Percentiles rank a stretch among this genome's conserved stretches.
Conservation (phyloP, 2,888 invertebrate genomes). For the Creontiades dilutus region DNA sequence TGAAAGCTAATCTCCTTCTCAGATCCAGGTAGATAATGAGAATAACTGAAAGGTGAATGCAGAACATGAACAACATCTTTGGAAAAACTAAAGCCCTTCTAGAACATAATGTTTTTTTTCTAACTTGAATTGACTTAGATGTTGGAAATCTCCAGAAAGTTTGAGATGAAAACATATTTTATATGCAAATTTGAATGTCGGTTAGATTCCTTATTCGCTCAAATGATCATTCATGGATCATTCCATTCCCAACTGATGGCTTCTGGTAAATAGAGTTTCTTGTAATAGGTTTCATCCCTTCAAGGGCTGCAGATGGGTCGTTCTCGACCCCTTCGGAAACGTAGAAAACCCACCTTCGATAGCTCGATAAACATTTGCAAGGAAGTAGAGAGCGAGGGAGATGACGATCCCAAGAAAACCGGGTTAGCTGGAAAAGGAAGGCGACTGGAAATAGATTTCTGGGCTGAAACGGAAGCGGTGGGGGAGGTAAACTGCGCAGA, state of each 20-base stretch:
- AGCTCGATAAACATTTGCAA: conserved; percentile 20
- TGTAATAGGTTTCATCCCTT: not conserved
- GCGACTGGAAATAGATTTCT: not conserved
- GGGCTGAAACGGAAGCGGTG: not conserved
- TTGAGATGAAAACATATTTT: too few relatives aligned
- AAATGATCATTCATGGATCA: too few relatives aligned
- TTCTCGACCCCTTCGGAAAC: not conserved
- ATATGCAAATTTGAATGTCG: too few relatives aligned
- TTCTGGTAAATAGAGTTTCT: not conserved
- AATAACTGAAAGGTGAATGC: too few relatives aligned
- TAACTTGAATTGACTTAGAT: too few relatives aligned
- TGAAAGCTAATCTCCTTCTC: too few relatives aligned
- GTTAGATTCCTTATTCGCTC: too few relatives aligned
- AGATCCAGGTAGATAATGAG: too few relatives aligned
- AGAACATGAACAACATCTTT: too few relatives aligned
- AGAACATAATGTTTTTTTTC: too few relatives aligned
- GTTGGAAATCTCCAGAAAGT: too few relatives aligned
- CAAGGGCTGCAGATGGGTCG: not conserved
- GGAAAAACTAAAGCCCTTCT: too few relatives aligned
- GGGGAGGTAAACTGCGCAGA: conserved; percentile 24
- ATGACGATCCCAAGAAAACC: not conserved
- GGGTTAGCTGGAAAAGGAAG: not conserved
- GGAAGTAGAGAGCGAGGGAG: not conserved
- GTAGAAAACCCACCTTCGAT: conserved; percentile 9
- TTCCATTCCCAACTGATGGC: not conserved